A percentile compares a stretch with the other conserved stretches of the same genome.
Conservation (phyloP, 2,113 vertebrate genomes). For the Oceanites oceanicus region DNA sequence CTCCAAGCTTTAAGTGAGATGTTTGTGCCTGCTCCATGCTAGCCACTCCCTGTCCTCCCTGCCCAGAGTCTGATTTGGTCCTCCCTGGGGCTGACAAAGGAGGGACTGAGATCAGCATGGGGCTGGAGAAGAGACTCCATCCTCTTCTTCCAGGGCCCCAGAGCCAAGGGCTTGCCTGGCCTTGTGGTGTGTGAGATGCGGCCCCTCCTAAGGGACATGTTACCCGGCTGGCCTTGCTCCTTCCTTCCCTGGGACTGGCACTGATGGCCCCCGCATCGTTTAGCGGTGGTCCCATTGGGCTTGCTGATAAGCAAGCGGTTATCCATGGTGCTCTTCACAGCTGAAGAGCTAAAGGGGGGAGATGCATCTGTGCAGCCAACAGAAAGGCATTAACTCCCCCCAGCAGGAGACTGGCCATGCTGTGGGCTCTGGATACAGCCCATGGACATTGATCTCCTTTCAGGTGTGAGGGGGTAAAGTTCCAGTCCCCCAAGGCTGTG, state of each 20-base stretch:
- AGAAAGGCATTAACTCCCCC: background rate
- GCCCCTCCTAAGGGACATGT: background rate
- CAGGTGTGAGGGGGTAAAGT: conserved; percentile 10
- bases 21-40: background rate
- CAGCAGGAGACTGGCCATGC: background rate
- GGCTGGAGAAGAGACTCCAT: background rate
- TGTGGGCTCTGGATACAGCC: background rate
- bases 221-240: background rate
- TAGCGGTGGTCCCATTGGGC: background rate
- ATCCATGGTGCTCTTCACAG: background rate
- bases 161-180: background rate
- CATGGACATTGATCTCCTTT: background rate
- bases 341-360: background rate
- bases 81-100: background rate
- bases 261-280: accelerated
- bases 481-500: background rate
- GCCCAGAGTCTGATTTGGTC: background rate
- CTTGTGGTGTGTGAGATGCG: background rate
- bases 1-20: background rate
- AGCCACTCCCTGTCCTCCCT: background rate
- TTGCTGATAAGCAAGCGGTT: background rate
- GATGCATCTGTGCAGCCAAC: background rate
- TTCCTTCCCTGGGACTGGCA: background rate
- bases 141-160: background rate
- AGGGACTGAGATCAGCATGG: background rate